Conservation (phyloP, 2,113 vertebrate genomes). For the Petaurus breviceps region DNA sequence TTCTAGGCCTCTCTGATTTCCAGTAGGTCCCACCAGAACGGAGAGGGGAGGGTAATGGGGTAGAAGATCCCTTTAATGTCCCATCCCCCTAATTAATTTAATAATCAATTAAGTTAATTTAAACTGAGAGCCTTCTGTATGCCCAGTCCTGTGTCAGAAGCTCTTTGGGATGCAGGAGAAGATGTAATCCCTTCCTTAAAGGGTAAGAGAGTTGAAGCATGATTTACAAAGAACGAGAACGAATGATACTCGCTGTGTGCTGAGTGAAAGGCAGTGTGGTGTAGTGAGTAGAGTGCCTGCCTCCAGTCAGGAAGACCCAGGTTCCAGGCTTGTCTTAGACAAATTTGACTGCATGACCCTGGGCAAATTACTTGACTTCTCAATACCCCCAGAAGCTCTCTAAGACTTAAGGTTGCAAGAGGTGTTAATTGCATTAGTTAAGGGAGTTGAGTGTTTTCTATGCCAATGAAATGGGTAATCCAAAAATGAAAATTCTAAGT, state of each 20-base stretch:
- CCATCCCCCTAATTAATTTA: neutral
- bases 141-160: neutral
- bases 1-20: constrained; percentile 74
- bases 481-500: neutral
- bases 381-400: neutral
- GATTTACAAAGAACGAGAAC: neutral
- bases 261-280: neutral
- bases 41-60: neutral
- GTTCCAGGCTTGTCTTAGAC: neutral
- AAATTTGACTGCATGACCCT: neutral
- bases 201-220: neutral
- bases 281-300: neutral
- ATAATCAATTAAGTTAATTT: neutral
- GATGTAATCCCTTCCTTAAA: neutral
- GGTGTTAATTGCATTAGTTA: neutral
- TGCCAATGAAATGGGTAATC: neutral
- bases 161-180: neutral
- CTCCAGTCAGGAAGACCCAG: neutral
- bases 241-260: neutral
- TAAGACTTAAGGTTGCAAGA: neutral
- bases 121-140: neutral
- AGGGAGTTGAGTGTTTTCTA: neutral
- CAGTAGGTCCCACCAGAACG: constrained; percentile 70
- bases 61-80: neutral
- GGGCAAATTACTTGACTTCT: neutral